Evolutionary conservation across 1,140 invertebrate genomes (phyloP).

Genomic region (Antheraea pernyi): DNA sequence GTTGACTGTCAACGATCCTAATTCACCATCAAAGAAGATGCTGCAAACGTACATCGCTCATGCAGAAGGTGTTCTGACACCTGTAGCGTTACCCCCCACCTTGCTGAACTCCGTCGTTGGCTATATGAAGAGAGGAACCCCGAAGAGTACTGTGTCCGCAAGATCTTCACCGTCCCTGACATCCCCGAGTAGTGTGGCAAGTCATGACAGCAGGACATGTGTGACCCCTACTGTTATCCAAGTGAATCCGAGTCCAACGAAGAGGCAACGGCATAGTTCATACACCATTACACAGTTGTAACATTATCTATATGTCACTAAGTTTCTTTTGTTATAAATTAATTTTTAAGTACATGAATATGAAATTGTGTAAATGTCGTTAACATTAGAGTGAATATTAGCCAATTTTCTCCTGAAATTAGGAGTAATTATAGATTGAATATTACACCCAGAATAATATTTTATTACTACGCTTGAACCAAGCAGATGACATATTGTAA

Average conservation of each 20-base stretch:
- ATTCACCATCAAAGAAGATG: constrained; percentile 64
- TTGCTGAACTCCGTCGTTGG: constrained; percentile 62
- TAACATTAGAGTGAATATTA: too few species aligned
- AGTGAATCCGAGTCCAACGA: constrained; percentile 35
- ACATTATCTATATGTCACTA: too few species aligned
- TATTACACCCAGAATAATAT: too few species aligned
- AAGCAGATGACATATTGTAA: too few species aligned
- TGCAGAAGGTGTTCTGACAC: constrained; percentile 49
- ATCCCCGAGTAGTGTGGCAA: constrained; percentile 50
- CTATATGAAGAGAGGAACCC: constrained; percentile 64
- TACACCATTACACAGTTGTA: constrained; percentile 53
- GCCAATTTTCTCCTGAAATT: too few species aligned
- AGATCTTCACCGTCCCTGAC: constrained; percentile 46
- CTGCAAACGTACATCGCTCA: constrained; percentile 67
- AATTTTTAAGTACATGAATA: too few species aligned
- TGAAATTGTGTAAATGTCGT: too few species aligned
- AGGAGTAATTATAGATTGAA: too few species aligned
- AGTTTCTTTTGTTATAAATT: too few species aligned
- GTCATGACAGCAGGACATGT: constrained; percentile 45
- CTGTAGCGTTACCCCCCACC: constrained; percentile 47
- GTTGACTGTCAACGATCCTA: constrained; percentile 61
- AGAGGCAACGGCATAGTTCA: constrained; percentile 50
- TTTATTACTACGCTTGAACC: too few species aligned
- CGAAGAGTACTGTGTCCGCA: constrained; percentile 37
- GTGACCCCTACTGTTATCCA: constrained; percentile 41